Percentiles rank a stretch among this genome's conserved stretches.
Evolutionary conservation across 2,113 vertebrate genomes (phyloP).

Genomic region (Pipra filicauda): DNA sequence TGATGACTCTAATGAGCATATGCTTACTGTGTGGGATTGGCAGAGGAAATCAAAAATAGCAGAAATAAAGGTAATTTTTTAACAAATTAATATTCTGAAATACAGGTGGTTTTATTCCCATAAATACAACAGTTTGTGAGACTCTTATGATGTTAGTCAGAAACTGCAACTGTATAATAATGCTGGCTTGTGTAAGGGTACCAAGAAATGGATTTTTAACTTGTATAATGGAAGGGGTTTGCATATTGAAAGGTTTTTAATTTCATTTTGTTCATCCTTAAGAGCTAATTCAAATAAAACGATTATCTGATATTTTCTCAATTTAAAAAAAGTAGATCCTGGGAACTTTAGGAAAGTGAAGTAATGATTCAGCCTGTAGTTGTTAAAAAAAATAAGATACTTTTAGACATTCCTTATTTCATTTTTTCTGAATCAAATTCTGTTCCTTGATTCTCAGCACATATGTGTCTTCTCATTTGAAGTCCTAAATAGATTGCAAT

Average conservation of each 20-base stretch:
- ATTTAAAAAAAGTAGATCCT: background rate
- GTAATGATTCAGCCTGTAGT: background rate
- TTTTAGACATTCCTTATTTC: background rate
- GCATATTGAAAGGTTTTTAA: background rate
- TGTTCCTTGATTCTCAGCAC: background rate
- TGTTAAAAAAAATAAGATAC: background rate
- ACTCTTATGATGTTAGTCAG: background rate
- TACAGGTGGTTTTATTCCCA: background rate
- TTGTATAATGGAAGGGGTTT: background rate
- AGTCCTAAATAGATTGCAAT: background rate
- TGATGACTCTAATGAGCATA: constrained; percentile 97
- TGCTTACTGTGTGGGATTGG: constrained; percentile 98
- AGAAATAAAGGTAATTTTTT: constrained; percentile 90
- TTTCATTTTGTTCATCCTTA: background rate
- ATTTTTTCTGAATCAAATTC: background rate
- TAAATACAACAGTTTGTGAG: background rate
- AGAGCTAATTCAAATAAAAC: background rate
- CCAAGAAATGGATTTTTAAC: background rate
- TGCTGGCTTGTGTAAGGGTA: background rate
- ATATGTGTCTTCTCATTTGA: background rate
- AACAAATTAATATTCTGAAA: background rate
- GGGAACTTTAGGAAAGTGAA: background rate
- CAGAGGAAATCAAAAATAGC: constrained; percentile 93
- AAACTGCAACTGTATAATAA: background rate
- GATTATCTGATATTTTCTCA: background rate